These are phyloP conservation scores for Ephialtes manifestator DNA, from an alignment of 2,888 invertebrate genomes.

Conservation along the genomic window DNA sequence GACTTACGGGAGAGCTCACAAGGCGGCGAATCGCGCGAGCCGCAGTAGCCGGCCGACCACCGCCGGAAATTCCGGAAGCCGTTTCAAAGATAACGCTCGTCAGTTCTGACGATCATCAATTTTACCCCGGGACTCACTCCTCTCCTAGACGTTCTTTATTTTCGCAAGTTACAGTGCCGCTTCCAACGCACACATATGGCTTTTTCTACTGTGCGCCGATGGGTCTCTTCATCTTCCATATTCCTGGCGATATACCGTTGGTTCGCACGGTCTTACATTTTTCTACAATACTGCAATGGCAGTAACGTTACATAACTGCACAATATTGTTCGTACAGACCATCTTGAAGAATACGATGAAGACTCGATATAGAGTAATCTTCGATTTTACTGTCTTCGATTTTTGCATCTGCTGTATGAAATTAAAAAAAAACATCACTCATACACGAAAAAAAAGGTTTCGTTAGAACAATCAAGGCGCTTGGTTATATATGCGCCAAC, in stretches of 20 bases:
- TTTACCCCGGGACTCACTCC: conserved; percentile 33
- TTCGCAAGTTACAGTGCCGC: background rate
- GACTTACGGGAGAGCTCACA: conserved; percentile 53
- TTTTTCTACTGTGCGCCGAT: background rate
- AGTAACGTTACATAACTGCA: conserved; percentile 6
- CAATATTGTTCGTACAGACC: background rate
- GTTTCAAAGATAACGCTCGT: conserved; percentile 63
- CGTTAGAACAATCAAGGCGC: no score
- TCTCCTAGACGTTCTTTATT: conserved; percentile 31
- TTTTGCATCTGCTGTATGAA: conserved; percentile 28
- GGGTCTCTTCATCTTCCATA: conserved; percentile 45
- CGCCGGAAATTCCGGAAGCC: conserved; percentile 57
- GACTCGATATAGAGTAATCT: conserved; percentile 33
- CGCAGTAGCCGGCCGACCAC: conserved; percentile 35
- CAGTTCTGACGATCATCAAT: conserved; percentile 65
- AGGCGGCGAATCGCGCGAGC: conserved; percentile 7
- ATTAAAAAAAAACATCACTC: background rate
- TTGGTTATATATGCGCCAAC: no score
- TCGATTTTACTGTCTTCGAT: conserved; percentile 43
- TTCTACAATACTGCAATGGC: conserved; percentile 18
- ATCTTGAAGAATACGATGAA: conserved; percentile 15
- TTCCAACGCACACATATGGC: conserved; percentile 14
- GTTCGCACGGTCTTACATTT: conserved; percentile 42
- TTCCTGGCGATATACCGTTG: conserved; percentile 51
- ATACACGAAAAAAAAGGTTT: no score